These are phyloP conservation scores for Xiphias gladius DNA, from an alignment of 2,113 vertebrate species.

Conservation along the genomic window DNA sequence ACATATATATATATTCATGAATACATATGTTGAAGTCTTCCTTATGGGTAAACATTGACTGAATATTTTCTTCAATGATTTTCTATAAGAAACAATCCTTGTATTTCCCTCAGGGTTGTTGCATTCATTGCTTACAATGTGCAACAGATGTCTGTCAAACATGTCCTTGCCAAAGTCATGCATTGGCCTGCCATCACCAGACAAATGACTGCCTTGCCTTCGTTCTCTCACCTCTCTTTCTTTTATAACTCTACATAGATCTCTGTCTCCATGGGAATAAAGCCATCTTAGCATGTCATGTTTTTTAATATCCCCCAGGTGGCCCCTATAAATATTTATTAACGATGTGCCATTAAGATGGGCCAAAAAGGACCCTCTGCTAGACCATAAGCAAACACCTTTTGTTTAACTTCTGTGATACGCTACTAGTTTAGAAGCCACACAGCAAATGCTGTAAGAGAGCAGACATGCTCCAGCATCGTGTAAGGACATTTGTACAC, in stretches of 20 bases:
- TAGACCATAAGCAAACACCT: conserved; percentile 77
- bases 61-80: background rate
- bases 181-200: conserved; percentile 61
- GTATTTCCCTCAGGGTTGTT: conserved; percentile 18
- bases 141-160: conserved; percentile 55
- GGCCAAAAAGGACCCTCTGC: conserved; percentile 59
- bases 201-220: conserved; percentile 60
- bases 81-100: conserved; percentile 6
- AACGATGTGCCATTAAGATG: conserved; percentile 81
- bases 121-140: conserved; percentile 26
- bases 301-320: conserved; percentile 79
- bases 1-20: background rate
- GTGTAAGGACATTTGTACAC: conserved; percentile 34
- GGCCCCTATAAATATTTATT: conserved; percentile 85
- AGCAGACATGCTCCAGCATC: conserved; percentile 65
- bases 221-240: conserved; percentile 37
- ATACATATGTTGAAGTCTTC: background rate
- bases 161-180: conserved; percentile 76
- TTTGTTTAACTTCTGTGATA: conserved; percentile 82
- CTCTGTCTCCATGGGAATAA: conserved; percentile 76
- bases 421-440: conserved; percentile 70
- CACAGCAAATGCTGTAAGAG: conserved; percentile 53
- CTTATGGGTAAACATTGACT: background rate
- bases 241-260: conserved; percentile 63
- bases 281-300: conserved; percentile 79